phyloP scores from a whole-genome alignment of 2,113 vertebrate species.

The Dipodomys stephensi region DNA sequence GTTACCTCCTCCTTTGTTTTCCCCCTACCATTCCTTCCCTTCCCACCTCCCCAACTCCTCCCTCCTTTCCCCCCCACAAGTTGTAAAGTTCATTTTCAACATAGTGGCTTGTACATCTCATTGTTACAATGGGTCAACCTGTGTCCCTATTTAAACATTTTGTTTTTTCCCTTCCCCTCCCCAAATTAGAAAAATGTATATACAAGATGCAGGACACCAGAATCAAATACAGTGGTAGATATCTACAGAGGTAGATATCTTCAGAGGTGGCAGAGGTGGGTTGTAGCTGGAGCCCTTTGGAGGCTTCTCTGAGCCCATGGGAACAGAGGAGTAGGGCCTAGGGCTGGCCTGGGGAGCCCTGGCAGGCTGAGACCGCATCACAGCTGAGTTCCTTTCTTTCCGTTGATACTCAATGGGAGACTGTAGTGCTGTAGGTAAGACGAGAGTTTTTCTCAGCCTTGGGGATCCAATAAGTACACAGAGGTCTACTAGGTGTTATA shows the following conservation, averaged over 20 bases:
- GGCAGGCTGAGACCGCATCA: slow-evolving; percentile 90
- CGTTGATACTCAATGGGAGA: slow-evolving; percentile 98
- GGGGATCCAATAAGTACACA: background rate
- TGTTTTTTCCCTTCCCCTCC: too few relatives aligned
- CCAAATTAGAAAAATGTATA: too few relatives aligned
- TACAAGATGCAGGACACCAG: too few relatives aligned
- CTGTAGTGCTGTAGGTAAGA: slow-evolving; percentile 91
- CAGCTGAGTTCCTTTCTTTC: slow-evolving; percentile 90
- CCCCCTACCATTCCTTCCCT: too few relatives aligned
- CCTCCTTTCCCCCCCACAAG: too few relatives aligned
- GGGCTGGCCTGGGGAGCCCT: slow-evolving; percentile 88
- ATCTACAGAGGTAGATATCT: slow-evolving; percentile 96
- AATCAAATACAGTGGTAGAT: too few relatives aligned
- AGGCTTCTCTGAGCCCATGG: slow-evolving; percentile 90
- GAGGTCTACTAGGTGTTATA: background rate
- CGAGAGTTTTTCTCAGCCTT: background rate
- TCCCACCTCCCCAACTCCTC: too few relatives aligned
- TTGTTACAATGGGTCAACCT: too few relatives aligned
- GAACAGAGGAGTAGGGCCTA: slow-evolving; percentile 93
- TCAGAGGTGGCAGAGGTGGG: slow-evolving; percentile 91
- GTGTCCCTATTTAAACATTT: too few relatives aligned
- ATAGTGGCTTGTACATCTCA: too few relatives aligned
- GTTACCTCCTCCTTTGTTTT: too few relatives aligned
- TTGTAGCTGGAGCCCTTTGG: slow-evolving; percentile 89
- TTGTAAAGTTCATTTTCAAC: too few relatives aligned